These are phyloP conservation scores for Lepus americanus DNA, from an alignment of 2,113 vertebrate genomes.

Conservation along the genomic window DNA sequence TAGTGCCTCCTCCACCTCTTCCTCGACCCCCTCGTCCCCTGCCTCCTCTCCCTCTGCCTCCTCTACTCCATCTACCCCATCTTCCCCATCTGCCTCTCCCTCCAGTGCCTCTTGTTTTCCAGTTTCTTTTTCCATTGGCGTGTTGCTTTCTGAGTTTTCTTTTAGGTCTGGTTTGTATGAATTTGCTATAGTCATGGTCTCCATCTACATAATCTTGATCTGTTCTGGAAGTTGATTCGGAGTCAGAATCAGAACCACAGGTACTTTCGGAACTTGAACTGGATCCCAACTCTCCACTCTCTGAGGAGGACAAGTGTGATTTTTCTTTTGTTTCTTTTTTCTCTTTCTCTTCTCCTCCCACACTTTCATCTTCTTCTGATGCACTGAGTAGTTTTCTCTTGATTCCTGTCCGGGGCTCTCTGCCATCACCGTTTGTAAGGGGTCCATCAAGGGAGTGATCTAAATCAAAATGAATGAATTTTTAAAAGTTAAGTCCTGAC, in stretches of 20 bases:
- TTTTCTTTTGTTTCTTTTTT: constrained; percentile 87
- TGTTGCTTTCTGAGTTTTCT: constrained; percentile 88
- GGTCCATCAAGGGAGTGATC: constrained; percentile 88
- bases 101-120: constrained; percentile 87
- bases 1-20: constrained; percentile 83
- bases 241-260: constrained; percentile 89
- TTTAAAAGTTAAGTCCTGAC: constrained; percentile 68
- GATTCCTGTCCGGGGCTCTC: constrained; percentile 85
- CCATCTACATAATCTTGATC: constrained; percentile 96
- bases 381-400: constrained; percentile 87
- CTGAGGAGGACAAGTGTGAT: constrained; percentile 88
- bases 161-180: constrained; percentile 90
- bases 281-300: constrained; percentile 91
- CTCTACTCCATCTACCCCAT: constrained; percentile 88
- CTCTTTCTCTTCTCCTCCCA: constrained; percentile 84
- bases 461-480: constrained; percentile 80
- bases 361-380: constrained; percentile 88
- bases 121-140: constrained; percentile 86
- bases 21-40: constrained; percentile 88
- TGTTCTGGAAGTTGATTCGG: constrained; percentile 90
- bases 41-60: constrained; percentile 85
- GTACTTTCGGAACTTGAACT: constrained; percentile 92
- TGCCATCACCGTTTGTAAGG: constrained; percentile 90
- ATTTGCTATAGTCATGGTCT: constrained; percentile 99
- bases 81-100: constrained; percentile 86